phyloP scores from a whole-genome alignment of 2,888 invertebrate genomes.

The Coremacera marginata region DNA sequence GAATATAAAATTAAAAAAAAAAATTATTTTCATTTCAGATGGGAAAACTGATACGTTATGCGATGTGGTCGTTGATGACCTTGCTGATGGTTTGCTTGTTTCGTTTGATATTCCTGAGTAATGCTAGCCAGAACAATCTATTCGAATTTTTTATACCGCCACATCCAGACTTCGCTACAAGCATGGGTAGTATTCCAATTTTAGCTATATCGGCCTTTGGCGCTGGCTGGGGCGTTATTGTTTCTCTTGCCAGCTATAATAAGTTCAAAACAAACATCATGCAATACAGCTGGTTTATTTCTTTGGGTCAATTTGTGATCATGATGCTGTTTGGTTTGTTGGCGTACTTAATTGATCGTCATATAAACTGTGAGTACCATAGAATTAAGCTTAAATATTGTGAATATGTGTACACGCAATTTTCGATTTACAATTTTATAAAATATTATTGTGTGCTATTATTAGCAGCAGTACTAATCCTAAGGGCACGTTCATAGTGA shows the following conservation, averaged over 20 bases:
- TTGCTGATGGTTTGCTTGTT: slow-evolving; percentile 52
- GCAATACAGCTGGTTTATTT: slow-evolving; percentile 58
- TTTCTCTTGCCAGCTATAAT: slow-evolving; percentile 87
- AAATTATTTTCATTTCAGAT: slow-evolving; percentile 47
- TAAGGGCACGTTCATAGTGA: too few relatives aligned
- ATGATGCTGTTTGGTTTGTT: slow-evolving; percentile 72
- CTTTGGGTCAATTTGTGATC: slow-evolving; percentile 54
- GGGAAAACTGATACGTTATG: slow-evolving; percentile 54
- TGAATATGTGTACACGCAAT: too few relatives aligned
- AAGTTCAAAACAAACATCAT: slow-evolving; percentile 79
- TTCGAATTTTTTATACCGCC: slow-evolving; percentile 42
- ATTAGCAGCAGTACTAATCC: too few relatives aligned
- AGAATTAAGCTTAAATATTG: too few relatives aligned
- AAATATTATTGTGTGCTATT: too few relatives aligned
- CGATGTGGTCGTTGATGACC: slow-evolving; percentile 46
- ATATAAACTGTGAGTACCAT: slow-evolving; percentile 41
- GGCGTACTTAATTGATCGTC: slow-evolving; percentile 79
- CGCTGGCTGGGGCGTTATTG: slow-evolving; percentile 84
- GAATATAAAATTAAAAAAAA: neutral
- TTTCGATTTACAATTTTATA: too few relatives aligned
- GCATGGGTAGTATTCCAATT: slow-evolving; percentile 42
- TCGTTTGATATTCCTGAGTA: slow-evolving; percentile 57
- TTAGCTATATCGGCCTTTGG: slow-evolving; percentile 81
- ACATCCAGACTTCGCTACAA: neutral
- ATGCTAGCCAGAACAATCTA: slow-evolving; percentile 46